These are phyloP conservation scores for Salvelinus fontinalis DNA, from an alignment of 2,113 vertebrate species.

Conservation along the genomic window DNA sequence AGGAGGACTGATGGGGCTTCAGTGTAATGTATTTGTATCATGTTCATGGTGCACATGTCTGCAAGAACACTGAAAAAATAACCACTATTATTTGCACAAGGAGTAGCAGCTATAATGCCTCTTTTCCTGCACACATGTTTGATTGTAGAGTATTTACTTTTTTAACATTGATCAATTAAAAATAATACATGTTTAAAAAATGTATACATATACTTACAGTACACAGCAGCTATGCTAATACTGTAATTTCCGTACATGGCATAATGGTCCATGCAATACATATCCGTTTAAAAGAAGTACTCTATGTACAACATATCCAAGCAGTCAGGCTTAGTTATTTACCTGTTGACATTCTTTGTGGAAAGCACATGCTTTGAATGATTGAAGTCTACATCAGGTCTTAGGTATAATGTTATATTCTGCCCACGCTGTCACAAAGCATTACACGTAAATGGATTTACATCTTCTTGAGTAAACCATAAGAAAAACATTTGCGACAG, in stretches of 20 bases:
- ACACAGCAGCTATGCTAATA: not conserved
- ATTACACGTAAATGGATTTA: constrained; percentile 47
- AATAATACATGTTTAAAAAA: too few relatives aligned
- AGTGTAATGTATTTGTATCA: constrained; percentile 46
- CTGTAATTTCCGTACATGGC: not conserved
- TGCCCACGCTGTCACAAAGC: constrained; percentile 46
- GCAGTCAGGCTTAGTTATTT: not conserved
- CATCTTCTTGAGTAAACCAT: constrained; percentile 49
- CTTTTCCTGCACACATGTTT: not conserved
- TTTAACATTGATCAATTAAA: too few relatives aligned
- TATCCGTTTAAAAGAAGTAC: not conserved
- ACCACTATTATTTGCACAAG: constrained; percentile 1
- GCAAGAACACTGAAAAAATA: constrained; percentile 41
- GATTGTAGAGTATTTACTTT: not conserved
- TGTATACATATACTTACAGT: too few relatives aligned
- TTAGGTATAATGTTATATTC: constrained; percentile 42
- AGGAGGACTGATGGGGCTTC: constrained; percentile 41
- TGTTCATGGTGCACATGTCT: constrained; percentile 40
- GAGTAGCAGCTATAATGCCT: not conserved
- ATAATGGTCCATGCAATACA: not conserved
- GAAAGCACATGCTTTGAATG: constrained; percentile 27
- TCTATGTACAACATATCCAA: not conserved
- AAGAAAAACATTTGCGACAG: constrained; percentile 50
- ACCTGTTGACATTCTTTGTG: not conserved
- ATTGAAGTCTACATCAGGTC: constrained; percentile 44